These are phyloP conservation scores for Hydrozoanthus gracilis DNA, from an alignment of 92 coral and sea anemone genomes.

Conservation along the genomic window DNA sequence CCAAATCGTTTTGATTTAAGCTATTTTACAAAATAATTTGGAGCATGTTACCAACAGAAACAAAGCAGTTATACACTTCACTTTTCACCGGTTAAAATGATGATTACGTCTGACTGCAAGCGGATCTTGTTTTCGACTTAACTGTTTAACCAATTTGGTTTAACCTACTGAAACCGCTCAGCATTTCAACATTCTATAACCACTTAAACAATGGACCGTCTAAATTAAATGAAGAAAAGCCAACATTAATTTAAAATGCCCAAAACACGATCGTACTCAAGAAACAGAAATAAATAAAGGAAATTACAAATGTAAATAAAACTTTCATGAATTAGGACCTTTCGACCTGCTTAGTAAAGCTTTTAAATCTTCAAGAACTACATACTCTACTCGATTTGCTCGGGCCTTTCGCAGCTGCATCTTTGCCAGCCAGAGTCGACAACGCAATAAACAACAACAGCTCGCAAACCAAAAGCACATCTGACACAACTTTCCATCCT, in stretches of 20 bases:
- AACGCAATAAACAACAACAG: conserved; percentile 76
- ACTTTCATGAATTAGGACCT: conserved; percentile 15
- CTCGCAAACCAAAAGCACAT: conserved; percentile 85
- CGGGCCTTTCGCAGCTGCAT: conserved; percentile 49
- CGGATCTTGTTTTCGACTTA: not conserved
- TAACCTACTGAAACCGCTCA: not conserved
- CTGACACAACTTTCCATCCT: conserved; percentile 77
- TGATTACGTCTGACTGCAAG: not conserved
- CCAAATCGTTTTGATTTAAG: not conserved
- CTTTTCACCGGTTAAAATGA: not conserved
- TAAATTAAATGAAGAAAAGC: not conserved
- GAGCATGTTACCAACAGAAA: not conserved
- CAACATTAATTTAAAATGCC: not conserved
- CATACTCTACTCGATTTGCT: conserved; percentile 42
- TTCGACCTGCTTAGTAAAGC: conserved; percentile 36
- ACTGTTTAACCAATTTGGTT: not conserved
- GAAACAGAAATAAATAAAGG: conserved; percentile 8
- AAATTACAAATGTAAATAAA: not conserved
- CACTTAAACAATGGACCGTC: conserved; percentile 15
- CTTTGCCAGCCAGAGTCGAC: conserved; percentile 75
- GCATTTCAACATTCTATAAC: not conserved
- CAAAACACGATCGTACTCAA: not conserved
- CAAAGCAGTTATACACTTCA: not conserved
- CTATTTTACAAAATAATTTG: not conserved
- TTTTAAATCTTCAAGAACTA: conserved; percentile 32